Conservation (phyloP, 2,888 invertebrate genomes). For the Drosophila mimetica region DNA sequence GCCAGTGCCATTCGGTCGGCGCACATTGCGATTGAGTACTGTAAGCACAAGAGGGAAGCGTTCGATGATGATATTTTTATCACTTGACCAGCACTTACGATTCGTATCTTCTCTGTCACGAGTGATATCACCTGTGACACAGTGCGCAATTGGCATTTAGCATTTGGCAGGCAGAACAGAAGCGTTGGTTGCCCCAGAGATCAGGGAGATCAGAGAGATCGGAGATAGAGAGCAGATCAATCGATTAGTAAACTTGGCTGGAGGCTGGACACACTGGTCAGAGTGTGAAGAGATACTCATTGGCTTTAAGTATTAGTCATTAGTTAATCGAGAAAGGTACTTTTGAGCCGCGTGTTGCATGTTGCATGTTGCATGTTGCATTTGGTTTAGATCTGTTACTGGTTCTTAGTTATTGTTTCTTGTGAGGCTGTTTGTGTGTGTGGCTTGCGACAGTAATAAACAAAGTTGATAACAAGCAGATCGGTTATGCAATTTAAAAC, state of each 20-base stretch:
- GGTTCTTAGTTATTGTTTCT: constrained; percentile 29
- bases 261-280: constrained; percentile 14
- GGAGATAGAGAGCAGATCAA: constrained; percentile 50
- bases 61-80: neutral
- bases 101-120: constrained; percentile 90
- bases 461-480: constrained; percentile 68
- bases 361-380: constrained; percentile 35
- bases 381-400: constrained; percentile 26
- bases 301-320: constrained; percentile 55
- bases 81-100: constrained; percentile 86
- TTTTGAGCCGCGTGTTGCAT: constrained; percentile 66
- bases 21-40: constrained; percentile 93
- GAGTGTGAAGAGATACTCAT: constrained; percentile 47
- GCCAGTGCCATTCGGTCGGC: constrained; percentile 85
- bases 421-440: constrained; percentile 45
- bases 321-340: constrained; percentile 75
- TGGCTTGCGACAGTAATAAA: constrained; percentile 60
- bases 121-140: constrained; percentile 89
- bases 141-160: constrained; percentile 25
- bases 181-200: constrained; percentile 18
- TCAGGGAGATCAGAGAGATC: constrained; percentile 13
- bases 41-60: constrained; percentile 61
- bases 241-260: constrained; percentile 54
- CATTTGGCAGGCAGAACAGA: constrained; percentile 33
- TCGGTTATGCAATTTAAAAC: constrained; percentile 66